Conservation (phyloP, 2,113 vertebrate species). For the Stomatorhinus ivindoensis region DNA sequence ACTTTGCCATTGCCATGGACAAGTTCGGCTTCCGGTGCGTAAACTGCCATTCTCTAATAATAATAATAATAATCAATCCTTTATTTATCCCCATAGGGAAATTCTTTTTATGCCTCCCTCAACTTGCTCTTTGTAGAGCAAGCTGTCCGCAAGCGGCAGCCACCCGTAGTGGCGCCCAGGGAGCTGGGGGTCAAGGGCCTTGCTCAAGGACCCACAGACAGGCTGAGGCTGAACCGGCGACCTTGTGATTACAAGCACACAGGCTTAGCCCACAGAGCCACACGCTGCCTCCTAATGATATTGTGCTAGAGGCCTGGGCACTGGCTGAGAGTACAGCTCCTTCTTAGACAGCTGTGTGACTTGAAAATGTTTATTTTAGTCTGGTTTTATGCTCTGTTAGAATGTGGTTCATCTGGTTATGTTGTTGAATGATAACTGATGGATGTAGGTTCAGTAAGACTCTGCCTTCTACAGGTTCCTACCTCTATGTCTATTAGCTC, state of each 20-base stretch:
- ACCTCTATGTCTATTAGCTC: background rate
- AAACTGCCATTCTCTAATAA: background rate
- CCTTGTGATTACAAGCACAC: too few relatives aligned
- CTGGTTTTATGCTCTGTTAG: background rate
- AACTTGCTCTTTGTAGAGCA: too few relatives aligned
- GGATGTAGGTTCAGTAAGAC: background rate
- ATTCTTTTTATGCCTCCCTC: too few relatives aligned
- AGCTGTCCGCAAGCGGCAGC: too few relatives aligned
- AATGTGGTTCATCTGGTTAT: background rate
- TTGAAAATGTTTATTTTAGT: background rate
- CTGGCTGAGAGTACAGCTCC: background rate
- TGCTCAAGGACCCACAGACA: too few relatives aligned
- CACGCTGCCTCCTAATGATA: too few relatives aligned
- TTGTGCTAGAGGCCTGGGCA: background rate
- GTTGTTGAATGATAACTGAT: background rate
- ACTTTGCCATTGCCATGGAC: slow-evolving; percentile 95
- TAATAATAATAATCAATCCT: too few relatives aligned
- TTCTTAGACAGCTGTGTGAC: background rate
- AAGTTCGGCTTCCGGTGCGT: slow-evolving; percentile 68
- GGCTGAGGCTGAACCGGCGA: too few relatives aligned
- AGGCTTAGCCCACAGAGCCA: too few relatives aligned
- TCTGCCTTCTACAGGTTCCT: background rate
- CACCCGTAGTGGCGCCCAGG: too few relatives aligned
- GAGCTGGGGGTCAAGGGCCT: too few relatives aligned
- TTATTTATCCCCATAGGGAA: too few relatives aligned